Evolutionary conservation across 2,113 vertebrate species (phyloP).

Genomic region (Lota lota): DNA sequence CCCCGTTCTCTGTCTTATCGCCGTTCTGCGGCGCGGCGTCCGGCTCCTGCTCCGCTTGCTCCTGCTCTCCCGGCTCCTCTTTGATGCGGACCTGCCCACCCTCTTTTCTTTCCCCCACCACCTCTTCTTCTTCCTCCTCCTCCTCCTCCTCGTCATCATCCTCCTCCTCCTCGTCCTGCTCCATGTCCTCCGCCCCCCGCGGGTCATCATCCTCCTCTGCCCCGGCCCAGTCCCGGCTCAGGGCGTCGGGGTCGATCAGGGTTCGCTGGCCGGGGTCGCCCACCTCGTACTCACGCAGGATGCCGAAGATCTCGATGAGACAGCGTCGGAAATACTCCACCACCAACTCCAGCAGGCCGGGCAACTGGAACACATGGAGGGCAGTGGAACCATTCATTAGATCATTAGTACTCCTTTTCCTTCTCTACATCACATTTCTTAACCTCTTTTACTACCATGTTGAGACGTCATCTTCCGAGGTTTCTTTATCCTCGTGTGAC

Average conservation of each 20-base stretch:
- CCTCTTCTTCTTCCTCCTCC: conserved; percentile 64
- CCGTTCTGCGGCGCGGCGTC: conserved; percentile 40
- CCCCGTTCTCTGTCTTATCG: conserved; percentile 52
- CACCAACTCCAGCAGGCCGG: conserved; percentile 91
- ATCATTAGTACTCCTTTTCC: not conserved
- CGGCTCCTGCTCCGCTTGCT: conserved; percentile 35
- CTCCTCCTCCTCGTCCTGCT: conserved; percentile 71
- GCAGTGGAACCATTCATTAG: conserved; percentile 3
- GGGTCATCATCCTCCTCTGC: conserved; percentile 71
- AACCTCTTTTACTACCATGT: too few species aligned
- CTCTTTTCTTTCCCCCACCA: conserved; percentile 53
- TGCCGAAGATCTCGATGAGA: conserved; percentile 98
- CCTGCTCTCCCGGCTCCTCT: conserved; percentile 49
- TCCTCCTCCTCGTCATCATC: conserved; percentile 78
- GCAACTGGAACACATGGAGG: conserved; percentile 74
- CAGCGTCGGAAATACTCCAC: conserved; percentile 98
- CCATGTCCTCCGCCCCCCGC: conserved; percentile 70
- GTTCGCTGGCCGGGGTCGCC: conserved; percentile 95
- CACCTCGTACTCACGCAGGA: conserved; percentile 95
- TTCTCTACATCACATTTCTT: too few species aligned
- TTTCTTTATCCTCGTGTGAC: too few species aligned
- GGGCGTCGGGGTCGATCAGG: conserved; percentile 86
- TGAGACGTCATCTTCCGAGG: too few species aligned
- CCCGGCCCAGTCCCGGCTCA: conserved; percentile 72
- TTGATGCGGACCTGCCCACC: conserved; percentile 54